These are phyloP conservation scores for Tetramorium parvispinum DNA, from an alignment of 1,140 invertebrate species.

Conservation along the genomic window DNA sequence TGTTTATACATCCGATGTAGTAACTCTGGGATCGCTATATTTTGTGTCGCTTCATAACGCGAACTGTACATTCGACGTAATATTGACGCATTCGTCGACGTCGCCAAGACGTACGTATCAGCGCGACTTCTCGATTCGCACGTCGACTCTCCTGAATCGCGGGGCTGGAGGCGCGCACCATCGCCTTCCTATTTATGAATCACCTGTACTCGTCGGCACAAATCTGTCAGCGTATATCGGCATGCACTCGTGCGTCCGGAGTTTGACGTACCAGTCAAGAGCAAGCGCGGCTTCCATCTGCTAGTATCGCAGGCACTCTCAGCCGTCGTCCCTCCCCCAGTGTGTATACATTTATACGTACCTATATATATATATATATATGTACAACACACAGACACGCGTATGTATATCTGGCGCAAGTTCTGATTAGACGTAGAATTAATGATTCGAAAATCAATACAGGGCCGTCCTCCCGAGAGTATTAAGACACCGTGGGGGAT, in stretches of 20 bases:
- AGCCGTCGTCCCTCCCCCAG: constrained; percentile 64
- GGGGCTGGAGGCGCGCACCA: background rate
- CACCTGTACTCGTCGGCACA: constrained; percentile 54
- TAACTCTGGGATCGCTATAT: background rate
- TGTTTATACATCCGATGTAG: background rate
- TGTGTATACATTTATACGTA: constrained; percentile 36
- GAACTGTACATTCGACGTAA: constrained; percentile 1
- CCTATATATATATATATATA: constrained; percentile 45
- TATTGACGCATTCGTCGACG: constrained; percentile 25
- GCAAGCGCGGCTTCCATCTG: constrained; percentile 75
- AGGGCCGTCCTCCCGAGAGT: constrained; percentile 74
- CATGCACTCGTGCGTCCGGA: constrained; percentile 71
- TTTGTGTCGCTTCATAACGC: background rate
- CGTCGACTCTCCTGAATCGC: constrained; percentile 54
- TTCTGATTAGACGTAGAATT: constrained; percentile 86
- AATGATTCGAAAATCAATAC: constrained; percentile 87
- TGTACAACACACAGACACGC: constrained; percentile 22
- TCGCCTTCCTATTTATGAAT: constrained; percentile 61
- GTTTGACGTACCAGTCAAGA: constrained; percentile 81
- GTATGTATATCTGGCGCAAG: constrained; percentile 63
- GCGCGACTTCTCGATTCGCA: constrained; percentile 44
- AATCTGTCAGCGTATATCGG: constrained; percentile 73
- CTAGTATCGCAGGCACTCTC: constrained; percentile 39
- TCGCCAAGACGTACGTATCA: constrained; percentile 21
- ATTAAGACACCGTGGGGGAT: constrained; percentile 71